Base-by-base conservation (phyloP, 2,113 vertebrate genomes). In the Nanorana parkeri region DNA sequence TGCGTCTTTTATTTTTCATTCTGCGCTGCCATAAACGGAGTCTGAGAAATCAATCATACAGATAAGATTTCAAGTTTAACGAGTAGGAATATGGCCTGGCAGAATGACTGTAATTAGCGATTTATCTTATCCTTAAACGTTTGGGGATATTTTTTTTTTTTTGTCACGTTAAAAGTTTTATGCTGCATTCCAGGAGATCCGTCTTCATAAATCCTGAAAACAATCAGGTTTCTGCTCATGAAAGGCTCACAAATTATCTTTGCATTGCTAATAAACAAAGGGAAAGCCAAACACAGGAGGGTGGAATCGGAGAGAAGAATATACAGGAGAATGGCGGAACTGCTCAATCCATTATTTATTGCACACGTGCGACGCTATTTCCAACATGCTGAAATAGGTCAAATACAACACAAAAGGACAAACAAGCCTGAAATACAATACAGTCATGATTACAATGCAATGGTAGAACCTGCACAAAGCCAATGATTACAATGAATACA, bases 401-500 rank as follows among this genome's bases (percentile, higher is more conserved):
- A 78, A 68, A 58, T 58, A 66, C 23, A 68, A 84, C 78, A 69
- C 56, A 80, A 71, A 0, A 74, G 52, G 82, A 68, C 67, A 63
- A 87, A 83, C 20, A 68, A 76, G 58, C 15, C 51, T 41, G 65
- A 17, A 24, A 60, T 41, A 68, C n/a, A 79, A 68, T n/a, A 68
- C 29, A 26, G 29, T 17, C 32, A 79, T 55, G 41, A 60, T 54
- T 15, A 67, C 51, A 41, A 17, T 64, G 58, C 36, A 77, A 23
- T 13, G 5, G 20, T 17, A 47, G 41, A 60, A 67, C 28, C 41
- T 29, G 11, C 68, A 81, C 68, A 81, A 73, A 72, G 52, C 41
- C n/a, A 52, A 41, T 36, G 41, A 81, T 32, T 81, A 54, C 79
- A 81, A n/a, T n/a, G n/a, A n/a, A n/a, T 54, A 24, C 17, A 41